A percentile compares a stretch with the other conserved stretches of the same genome.
Conservation (phyloP, 2,113 vertebrate genomes). For the Nanorana parkeri region DNA sequence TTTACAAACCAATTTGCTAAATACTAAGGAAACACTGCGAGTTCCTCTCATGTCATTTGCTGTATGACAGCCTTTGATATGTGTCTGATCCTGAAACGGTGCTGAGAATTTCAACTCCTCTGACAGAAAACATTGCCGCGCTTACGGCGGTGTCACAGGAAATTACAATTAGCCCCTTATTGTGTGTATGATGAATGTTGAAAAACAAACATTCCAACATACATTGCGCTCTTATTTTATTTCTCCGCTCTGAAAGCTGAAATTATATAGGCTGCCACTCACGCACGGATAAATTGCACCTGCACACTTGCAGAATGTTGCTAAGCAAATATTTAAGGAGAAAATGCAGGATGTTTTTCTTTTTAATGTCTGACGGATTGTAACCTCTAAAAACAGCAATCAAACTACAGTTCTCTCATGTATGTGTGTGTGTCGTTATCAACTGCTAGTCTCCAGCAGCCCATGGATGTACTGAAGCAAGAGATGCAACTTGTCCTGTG, state of each 20-base stretch:
- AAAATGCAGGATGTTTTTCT: neutral
- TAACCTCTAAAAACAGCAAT: neutral
- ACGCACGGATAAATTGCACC: neutral
- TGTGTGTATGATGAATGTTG: neutral
- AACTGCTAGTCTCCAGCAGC: no score
- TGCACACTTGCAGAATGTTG: neutral
- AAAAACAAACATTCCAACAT: constrained; percentile 55
- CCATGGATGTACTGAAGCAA: no score
- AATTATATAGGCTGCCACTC: constrained; percentile 12
- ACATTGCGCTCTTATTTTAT: constrained; percentile 10
- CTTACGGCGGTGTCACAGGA: neutral
- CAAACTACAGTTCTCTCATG: no score
- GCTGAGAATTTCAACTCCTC: constrained; percentile 17
- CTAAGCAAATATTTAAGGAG: neutral
- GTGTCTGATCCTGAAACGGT: constrained; percentile 48
- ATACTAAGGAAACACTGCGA: constrained; percentile 30
- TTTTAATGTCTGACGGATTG: neutral
- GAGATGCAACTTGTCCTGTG: no score
- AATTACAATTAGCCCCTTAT: constrained; percentile 4
- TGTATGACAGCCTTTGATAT: constrained; percentile 45
- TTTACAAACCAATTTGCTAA: constrained; percentile 47
- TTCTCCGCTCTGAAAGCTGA: constrained; percentile 8
- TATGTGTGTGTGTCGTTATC: no score
- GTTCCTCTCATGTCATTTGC: constrained; percentile 42
- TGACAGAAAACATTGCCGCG: constrained; percentile 23